Evolutionary conservation across 2,888 invertebrate species (phyloP), one percentile per base, ranked within the genome.

Genomic region (Pachliopta kotzebuea): DNA sequence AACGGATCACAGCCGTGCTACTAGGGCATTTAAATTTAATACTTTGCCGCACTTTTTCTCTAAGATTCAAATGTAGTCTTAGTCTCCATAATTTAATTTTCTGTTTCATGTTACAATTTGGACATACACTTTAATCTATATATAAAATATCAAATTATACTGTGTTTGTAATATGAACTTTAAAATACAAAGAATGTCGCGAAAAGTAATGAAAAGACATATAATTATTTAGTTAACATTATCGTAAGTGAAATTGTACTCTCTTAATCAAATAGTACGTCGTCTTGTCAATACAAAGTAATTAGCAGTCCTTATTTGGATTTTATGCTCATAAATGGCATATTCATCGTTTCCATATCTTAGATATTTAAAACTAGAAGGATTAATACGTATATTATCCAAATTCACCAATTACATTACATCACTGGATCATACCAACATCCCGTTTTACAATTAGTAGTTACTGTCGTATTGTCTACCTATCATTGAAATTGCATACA

Each of bases 401-500:
- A 14, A 14, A 14, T 11, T 14, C 14, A 37, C 14, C 14, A 11
- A 14, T 31, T 31, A 9, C 9, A 31, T 11, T 31, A 0, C 4
- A 14, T 11, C 11, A 17, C 37, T 37, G 37, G 37, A 37, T 11
- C 37, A 37, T 37, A 37, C 37, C 3, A 37, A 14, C 14, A 37
- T 37, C 37, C 37, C 37, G 11, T 11, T 37, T 11, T 3, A 14
- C 37, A 37, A 37, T 65, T 62, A 26, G 55, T 62, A 62, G 62
- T 62, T 57, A 50, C 54, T 57, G 54, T 45, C 53, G 56, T 65
- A 65, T 65, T 65, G 65, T 65, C 62, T 65, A 58, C 58, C 53
- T 65, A 65, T 65, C 63, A 55, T 56, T 57, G 54, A 49, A 65
- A 65, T 65, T 65, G 62, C 65, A 65, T 66, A 65, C 66, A 65